Conservation (phyloP, 2,113 vertebrate genomes). For the Lontra canadensis region DNA sequence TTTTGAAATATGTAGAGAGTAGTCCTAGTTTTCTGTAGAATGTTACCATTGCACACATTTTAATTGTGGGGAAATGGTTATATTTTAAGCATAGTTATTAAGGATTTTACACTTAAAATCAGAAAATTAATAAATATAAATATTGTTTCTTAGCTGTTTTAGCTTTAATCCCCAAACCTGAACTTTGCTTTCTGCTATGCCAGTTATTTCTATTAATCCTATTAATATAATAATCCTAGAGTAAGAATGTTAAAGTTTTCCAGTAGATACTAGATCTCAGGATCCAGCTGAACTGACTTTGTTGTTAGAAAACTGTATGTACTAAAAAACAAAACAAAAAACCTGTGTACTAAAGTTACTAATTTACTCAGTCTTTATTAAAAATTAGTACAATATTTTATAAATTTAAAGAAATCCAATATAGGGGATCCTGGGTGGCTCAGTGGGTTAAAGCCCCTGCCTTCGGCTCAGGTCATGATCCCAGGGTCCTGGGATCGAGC, state of each 20-base stretch:
- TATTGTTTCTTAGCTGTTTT: constrained; percentile 30
- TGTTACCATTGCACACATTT: background rate
- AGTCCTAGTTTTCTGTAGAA: background rate
- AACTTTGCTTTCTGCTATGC: background rate
- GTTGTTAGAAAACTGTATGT: background rate
- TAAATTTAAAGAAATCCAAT: constrained; percentile 21
- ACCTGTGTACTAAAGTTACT: background rate
- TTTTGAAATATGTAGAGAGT: background rate
- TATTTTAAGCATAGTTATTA: constrained; percentile 40
- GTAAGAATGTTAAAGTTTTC: constrained; percentile 34
- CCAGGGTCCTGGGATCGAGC: too few relatives aligned
- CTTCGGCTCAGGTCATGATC: too few relatives aligned
- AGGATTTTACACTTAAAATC: constrained; percentile 42
- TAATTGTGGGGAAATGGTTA: background rate
- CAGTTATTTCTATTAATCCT: background rate
- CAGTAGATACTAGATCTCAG: background rate
- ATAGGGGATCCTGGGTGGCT: background rate
- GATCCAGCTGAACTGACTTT: background rate
- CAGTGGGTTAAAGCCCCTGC: too few relatives aligned
- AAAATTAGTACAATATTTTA: background rate
- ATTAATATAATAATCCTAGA: background rate
- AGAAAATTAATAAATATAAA: constrained; percentile 26
- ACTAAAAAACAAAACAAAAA: background rate
- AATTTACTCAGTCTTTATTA: constrained; percentile 21
- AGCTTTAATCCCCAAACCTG: constrained; percentile 28